Evolutionary conservation across 2,888 invertebrate genomes (phyloP), one percentile per base, ranked within the genome.

Genomic region (Meloe dianella): DNA sequence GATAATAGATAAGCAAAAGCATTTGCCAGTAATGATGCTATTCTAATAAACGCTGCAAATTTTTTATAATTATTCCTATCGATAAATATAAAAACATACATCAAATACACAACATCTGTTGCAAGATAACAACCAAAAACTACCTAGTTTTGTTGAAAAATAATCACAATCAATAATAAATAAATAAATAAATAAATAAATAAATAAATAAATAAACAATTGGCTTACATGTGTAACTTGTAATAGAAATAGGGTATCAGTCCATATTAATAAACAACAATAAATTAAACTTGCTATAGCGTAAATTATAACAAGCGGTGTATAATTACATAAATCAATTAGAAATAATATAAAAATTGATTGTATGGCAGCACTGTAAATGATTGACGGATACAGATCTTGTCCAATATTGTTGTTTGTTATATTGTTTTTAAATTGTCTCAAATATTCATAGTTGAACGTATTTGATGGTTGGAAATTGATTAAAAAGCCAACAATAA

Each of bases 241-340:
- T 17, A 66, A 2, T 27, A 57, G 57, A 6, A 30, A 7, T 27
- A 20, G 22, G 27, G 56, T 38, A 14, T 57, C 56, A 8, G 63
- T 60, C 66, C 66, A 66, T 60, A 66, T 63, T 20, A 32, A 57
- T 20, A 66, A 51, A 56, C 63, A 60, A 24, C 58, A 63, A 20
- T 63, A 38, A 14, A 63, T n/a, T 20, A 66, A 17, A 29, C 66
- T 57, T 29, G 60, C 27, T 6, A 56, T 14, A 12, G 30, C 12
- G 1, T 47, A 60, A 29, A 60, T 63, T 12, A 66, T 41, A n/a
- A 63, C 24, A 14, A 66, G 30, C 1, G 63, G 63, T 12, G 60
- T 63, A 24, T 27, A 66, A 30, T 60, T 63, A 1, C 54, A 54
- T 30, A 54, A 63, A 27, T 63, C 66, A 56, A 47, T 60, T 0